phyloP scores from a whole-genome alignment of 2,888 invertebrate genomes.

The Nephrotoma appendiculata region DNA sequence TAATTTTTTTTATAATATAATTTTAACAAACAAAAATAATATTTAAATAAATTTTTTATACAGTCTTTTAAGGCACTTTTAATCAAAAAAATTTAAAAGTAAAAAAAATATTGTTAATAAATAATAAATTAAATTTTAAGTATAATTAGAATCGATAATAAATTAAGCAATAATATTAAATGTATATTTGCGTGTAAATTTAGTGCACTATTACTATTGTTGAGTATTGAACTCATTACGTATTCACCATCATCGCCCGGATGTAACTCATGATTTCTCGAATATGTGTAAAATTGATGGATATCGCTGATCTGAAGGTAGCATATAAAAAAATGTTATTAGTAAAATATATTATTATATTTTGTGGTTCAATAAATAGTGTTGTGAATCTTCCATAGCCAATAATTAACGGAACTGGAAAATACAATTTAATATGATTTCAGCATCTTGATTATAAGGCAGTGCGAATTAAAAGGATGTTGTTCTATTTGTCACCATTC shows the following conservation, averaged over 20 bases:
- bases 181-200: neutral
- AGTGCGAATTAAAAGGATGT: no score
- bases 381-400: no score
- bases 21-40: neutral
- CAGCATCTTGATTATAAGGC: no score
- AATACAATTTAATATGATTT: no score
- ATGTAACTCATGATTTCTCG: conserved; percentile 40
- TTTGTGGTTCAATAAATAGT: no score
- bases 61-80: conserved; percentile 1
- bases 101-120: neutral
- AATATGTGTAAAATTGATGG: conserved; percentile 60
- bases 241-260: conserved; percentile 33
- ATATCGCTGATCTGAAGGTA: conserved; percentile 50
- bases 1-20: neutral
- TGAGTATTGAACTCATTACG: conserved; percentile 24
- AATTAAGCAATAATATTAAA: neutral
- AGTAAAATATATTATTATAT: no score
- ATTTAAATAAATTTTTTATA: neutral
- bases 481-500: no score
- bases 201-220: neutral
- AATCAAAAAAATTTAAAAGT: neutral
- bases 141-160: neutral
- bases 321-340: no score
- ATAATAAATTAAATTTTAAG: neutral
- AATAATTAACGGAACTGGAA: no score